Evolutionary conservation across 2,797 vertebrate genomes (phyloP).

Genomic region (Delichon dasypus): DNA sequence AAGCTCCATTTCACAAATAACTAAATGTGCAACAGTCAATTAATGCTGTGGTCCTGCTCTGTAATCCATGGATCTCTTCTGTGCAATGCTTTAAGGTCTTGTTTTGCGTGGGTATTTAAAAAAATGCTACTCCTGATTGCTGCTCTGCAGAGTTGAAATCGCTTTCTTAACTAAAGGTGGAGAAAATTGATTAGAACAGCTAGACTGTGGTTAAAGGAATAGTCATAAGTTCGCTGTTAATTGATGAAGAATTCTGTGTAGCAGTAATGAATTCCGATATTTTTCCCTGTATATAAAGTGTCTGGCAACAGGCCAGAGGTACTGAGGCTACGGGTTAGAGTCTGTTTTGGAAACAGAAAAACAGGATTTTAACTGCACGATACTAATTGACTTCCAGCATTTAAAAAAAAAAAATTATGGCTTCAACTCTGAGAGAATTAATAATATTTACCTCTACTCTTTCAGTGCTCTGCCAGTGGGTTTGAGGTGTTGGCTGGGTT

Average conservation of each 20-base stretch:
- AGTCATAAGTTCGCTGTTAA: constrained; percentile 25
- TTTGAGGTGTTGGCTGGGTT: constrained; percentile 5
- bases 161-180: constrained; percentile 23
- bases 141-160: background rate
- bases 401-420: constrained; percentile 16
- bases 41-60: background rate
- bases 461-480: background rate
- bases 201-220: constrained; percentile 29
- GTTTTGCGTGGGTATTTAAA: background rate
- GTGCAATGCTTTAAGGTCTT: background rate
- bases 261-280: constrained; percentile 3
- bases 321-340: constrained; percentile 5
- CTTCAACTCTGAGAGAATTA: constrained; percentile 24
- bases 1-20: background rate
- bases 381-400: constrained; percentile 13
- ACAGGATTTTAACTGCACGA: constrained; percentile 44
- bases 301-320: constrained; percentile 34
- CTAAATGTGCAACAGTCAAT: background rate
- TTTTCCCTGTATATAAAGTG: constrained; percentile 30
- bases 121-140: background rate
- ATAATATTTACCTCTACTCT: background rate
- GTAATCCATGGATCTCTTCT: background rate
- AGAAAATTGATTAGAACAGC: constrained; percentile 31
- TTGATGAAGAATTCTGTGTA: background rate
- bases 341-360: constrained; percentile 14